Evolutionary conservation across 2,797 vertebrate genomes (phyloP).

Genomic region (Mus minutoides): DNA sequence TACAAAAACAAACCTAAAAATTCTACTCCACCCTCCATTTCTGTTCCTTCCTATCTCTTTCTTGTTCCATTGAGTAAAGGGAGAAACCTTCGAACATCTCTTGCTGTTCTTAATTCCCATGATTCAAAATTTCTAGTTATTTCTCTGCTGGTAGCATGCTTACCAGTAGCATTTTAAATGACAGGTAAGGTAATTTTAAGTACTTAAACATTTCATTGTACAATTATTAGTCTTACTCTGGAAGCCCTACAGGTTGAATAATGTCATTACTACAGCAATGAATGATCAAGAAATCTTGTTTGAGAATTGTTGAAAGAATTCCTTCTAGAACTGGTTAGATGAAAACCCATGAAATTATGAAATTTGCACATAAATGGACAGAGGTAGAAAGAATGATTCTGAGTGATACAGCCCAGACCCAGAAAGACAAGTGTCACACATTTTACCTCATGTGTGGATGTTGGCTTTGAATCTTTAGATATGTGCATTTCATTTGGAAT

Average conservation of each 20-base stretch:
- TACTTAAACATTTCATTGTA: background rate
- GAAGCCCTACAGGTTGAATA: background rate
- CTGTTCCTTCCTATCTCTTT: background rate
- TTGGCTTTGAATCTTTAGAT: background rate
- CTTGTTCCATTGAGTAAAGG: background rate
- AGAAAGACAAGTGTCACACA: background rate
- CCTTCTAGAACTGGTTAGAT: background rate
- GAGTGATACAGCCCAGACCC: background rate
- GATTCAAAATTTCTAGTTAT: background rate
- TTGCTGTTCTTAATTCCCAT: background rate
- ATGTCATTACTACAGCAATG: background rate
- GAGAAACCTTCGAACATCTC: background rate
- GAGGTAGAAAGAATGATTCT: background rate
- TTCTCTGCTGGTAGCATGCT: background rate
- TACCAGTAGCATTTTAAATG: background rate
- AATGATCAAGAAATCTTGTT: constrained; percentile 20
- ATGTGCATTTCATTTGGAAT: background rate
- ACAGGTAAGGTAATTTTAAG: background rate
- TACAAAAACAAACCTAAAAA: background rate
- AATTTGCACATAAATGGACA: background rate
- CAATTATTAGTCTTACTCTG: background rate
- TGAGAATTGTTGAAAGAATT: background rate
- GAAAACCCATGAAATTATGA: background rate
- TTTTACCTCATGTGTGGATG: background rate
- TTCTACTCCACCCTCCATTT: background rate